Percentiles rank a stretch among this genome's conserved stretches.
These are phyloP conservation scores for Lingula anatina DNA, from an alignment of 2,888 invertebrate genomes.

Conservation along the genomic window DNA sequence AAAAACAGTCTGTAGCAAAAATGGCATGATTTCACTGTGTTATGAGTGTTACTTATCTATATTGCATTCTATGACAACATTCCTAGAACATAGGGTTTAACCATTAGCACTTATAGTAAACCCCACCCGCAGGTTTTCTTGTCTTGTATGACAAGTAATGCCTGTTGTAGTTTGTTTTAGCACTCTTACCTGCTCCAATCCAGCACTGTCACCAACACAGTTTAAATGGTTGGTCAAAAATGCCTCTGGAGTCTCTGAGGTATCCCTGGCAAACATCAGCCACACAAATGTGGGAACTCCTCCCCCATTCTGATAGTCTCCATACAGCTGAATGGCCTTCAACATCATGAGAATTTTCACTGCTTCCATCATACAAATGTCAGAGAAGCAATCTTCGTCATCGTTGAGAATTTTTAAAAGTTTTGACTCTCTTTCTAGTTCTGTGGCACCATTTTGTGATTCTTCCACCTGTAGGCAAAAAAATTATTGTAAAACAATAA, in stretches of 20 bases:
- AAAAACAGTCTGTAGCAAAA: too few species aligned
- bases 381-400: conserved; percentile 17
- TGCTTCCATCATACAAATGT: conserved; percentile 43
- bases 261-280: conserved; percentile 52
- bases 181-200: conserved; percentile 51
- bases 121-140: too few species aligned
- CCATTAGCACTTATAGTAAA: too few species aligned
- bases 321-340: conserved; percentile 43
- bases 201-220: conserved; percentile 49
- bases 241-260: conserved; percentile 41
- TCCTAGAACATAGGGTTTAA: too few species aligned
- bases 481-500: not conserved
- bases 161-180: too few species aligned
- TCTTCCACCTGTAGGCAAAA: conserved; percentile 24
- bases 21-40: too few species aligned
- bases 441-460: conserved; percentile 16
- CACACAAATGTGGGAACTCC: conserved; percentile 52
- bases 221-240: conserved; percentile 53
- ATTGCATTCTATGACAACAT: too few species aligned
- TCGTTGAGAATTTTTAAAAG: conserved; percentile 32
- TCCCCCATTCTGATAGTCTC: conserved; percentile 29
- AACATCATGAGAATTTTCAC: conserved; percentile 53
- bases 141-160: too few species aligned
- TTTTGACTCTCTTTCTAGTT: conserved; percentile 24
- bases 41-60: too few species aligned